A percentile compares a stretch with the other conserved stretches of the same genome.
Conservation (phyloP, 2,113 vertebrate genomes). For the Fulica atra region DNA sequence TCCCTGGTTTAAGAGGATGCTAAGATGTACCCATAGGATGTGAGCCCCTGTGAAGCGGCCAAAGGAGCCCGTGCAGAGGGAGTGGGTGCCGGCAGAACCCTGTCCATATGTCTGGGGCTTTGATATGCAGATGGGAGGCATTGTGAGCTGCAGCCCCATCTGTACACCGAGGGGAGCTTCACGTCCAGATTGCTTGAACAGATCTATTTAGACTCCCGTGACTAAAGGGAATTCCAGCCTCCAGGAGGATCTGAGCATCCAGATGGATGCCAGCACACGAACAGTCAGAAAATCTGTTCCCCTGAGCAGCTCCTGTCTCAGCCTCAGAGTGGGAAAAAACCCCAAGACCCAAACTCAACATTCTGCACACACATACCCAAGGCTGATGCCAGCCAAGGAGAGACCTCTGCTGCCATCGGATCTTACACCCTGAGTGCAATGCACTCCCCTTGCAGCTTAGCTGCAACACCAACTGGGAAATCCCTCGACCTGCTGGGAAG, state of each 20-base stretch:
- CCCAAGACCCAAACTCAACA: neutral
- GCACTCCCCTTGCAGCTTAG: neutral
- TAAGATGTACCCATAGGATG: neutral
- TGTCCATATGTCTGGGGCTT: conserved; percentile 49
- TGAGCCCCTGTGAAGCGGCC: neutral
- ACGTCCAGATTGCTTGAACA: conserved; percentile 15
- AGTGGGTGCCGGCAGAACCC: neutral
- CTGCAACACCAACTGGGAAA: neutral
- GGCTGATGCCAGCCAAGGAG: neutral
- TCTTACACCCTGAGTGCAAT: neutral
- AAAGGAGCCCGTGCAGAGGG: neutral
- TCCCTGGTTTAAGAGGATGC: neutral
- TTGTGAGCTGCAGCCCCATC: conserved; percentile 48
- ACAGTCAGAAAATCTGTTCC: neutral
- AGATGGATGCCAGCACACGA: conserved; percentile 47
- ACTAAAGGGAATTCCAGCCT: conserved; percentile 40
- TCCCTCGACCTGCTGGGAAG: neutral
- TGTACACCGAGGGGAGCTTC: neutral
- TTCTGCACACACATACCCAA: neutral
- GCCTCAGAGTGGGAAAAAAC: neutral
- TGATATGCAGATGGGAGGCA: conserved; percentile 51
- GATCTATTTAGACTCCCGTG: conserved; percentile 16
- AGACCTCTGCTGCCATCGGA: neutral
- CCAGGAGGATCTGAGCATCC: neutral
- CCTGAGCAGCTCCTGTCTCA: neutral